Conservation (phyloP, 2,797 vertebrate species). For the Muscicapa striata region DNA sequence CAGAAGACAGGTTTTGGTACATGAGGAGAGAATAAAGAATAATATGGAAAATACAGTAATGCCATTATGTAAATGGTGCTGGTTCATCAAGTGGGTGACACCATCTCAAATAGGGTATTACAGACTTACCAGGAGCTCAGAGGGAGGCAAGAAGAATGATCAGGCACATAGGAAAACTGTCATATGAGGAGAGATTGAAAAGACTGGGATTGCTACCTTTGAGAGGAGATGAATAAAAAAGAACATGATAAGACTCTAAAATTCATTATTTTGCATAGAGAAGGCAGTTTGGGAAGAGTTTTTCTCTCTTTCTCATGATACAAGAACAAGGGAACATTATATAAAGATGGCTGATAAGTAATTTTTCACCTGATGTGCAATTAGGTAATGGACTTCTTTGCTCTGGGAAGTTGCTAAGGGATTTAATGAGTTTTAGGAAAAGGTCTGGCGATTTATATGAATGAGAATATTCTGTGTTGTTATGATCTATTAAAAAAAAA, state of each 20-base stretch:
- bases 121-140: constrained; percentile 23
- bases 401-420: background rate
- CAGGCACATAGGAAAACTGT: constrained; percentile 1
- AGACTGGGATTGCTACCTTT: background rate
- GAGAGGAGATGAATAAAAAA: constrained; percentile 41
- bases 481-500: background rate
- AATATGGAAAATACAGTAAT: constrained; percentile 10
- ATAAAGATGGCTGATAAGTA: constrained; percentile 10
- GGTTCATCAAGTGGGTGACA: background rate
- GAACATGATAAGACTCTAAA: constrained; percentile 16
- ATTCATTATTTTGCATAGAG: constrained; percentile 44
- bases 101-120: background rate
- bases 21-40: background rate
- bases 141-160: constrained; percentile 43
- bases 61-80: constrained; percentile 19
- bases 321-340: background rate
- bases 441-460: background rate
- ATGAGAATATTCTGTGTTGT: background rate
- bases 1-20: background rate
- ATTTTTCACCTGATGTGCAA: constrained; percentile 5
- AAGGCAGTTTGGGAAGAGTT: background rate
- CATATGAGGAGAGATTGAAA: constrained; percentile 20
- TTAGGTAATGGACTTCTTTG: background rate
- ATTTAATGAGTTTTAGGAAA: background rate
- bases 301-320: background rate